These are phyloP conservation scores for Pteria penguin DNA, from an alignment of 2,888 invertebrate species.

Conservation along the genomic window DNA sequence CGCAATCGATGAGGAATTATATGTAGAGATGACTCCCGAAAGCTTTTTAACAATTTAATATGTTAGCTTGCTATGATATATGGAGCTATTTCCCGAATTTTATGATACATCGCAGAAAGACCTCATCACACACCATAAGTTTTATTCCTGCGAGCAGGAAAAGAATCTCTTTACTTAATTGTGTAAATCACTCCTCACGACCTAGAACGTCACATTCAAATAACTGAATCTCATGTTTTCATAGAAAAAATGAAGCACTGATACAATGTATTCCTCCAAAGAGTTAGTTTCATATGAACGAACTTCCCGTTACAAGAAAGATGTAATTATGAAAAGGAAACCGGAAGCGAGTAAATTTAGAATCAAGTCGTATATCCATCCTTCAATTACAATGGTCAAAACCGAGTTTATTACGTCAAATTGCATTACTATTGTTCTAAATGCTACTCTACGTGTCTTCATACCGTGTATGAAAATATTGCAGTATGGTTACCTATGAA, in stretches of 20 bases:
- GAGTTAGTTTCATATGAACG: background rate
- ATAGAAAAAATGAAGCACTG: background rate
- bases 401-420: no score
- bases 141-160: background rate
- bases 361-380: background rate
- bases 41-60: background rate
- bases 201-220: background rate
- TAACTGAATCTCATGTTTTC: background rate
- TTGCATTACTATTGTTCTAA: no score
- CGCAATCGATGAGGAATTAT: background rate
- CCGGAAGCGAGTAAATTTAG: background rate
- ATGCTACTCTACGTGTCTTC: no score
- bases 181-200: background rate
- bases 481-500: no score
- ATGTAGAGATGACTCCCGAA: background rate
- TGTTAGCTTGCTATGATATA: background rate
- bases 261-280: background rate
- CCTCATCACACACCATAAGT: background rate
- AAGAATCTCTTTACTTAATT: conserved; percentile 10
- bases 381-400: background rate
- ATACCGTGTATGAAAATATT: no score
- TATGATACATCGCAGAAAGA: background rate
- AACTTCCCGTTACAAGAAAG: background rate
- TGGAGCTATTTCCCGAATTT: background rate
- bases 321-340: conserved; percentile 1